Evolutionary conservation across 2,113 vertebrate species (phyloP), one percentile per base, ranked within the genome.

Genomic region (Periophthalmus modestus): DNA sequence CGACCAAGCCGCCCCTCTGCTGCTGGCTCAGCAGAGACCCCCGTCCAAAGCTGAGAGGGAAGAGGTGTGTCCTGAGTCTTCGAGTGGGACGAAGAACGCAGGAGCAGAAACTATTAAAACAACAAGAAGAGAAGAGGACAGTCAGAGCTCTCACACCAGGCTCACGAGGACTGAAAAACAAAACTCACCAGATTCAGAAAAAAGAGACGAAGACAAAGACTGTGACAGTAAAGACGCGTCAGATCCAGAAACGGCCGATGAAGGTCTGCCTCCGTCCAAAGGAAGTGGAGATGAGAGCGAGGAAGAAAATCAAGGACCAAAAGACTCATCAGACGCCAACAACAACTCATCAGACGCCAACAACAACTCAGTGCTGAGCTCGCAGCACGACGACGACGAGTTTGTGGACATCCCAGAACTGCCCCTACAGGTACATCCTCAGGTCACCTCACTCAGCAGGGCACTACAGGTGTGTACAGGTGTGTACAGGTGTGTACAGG

Each of bases 11-110:
- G 81, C 89, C 55, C 90, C 88, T 1, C 89, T 92, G 74, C 89
- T 93, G 83, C 90, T 85, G 85, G 88, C 85, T 76, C 91, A 91
- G 88, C 91, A 92, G 89, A 94, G 83, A 77, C 76, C 89, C 69
- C 81, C 90, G 4, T 91, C 90, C n/a, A 33, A 69, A 15, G 67
- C 75, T 4, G 86, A 82, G 16, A 80, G 61, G 71, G 83, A 83
- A 2, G 81, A 84, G 50, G 58, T 2, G 12, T 33, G 34, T 24
- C n/a, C 73, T 13, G 66, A 59, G 61, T 85, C 79, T 63, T 66
- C 61, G 0, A 39, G 68, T 33, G 78, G 65, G 36, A 72, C 67
- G 0, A 68, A 48, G 36, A 82, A 82, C 61, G 78, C 24, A 55
- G 83, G 83, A 4, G 62, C 34, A 0, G 79, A 87, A 50, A 67